Conservation (phyloP, 1,140 invertebrate species). For the Microplitis mediator region DNA sequence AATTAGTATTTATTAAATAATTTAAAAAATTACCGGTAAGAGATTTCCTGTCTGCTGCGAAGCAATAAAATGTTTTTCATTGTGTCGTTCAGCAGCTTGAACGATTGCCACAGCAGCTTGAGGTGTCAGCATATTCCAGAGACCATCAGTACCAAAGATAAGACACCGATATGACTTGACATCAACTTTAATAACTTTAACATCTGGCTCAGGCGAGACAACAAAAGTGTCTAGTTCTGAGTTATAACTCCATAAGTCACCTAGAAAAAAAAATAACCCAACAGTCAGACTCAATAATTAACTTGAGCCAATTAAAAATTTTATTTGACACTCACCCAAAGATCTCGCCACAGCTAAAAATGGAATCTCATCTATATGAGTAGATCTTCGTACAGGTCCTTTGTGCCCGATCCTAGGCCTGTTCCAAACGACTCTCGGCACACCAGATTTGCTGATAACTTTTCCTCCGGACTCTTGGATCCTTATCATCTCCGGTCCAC, state of each 20-base stretch:
- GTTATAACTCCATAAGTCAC: constrained; percentile 98
- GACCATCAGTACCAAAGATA: constrained; percentile 93
- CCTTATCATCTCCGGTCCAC: constrained; percentile 79
- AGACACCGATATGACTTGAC: constrained; percentile 81
- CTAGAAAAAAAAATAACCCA: constrained; percentile 49
- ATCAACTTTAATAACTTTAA: constrained; percentile 85
- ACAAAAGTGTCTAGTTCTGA: constrained; percentile 87
- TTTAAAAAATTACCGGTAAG: constrained; percentile 35
- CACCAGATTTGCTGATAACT: constrained; percentile 88
- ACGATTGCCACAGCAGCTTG: constrained; percentile 85
- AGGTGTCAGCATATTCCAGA: constrained; percentile 93
- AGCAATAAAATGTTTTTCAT: constrained; percentile 69
- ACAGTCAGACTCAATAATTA: neutral
- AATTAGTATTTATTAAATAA: no score
- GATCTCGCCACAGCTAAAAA: constrained; percentile 95
- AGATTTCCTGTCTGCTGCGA: constrained; percentile 60
- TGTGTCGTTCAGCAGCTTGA: constrained; percentile 79
- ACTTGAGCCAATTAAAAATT: neutral
- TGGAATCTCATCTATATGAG: constrained; percentile 92
- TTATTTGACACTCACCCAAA: constrained; percentile 66
- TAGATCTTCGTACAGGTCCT: constrained; percentile 82
- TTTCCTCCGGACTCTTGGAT: constrained; percentile 89
- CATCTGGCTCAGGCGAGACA: constrained; percentile 97
- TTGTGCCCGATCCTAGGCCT: constrained; percentile 79
- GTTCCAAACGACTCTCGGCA: constrained; percentile 96